Percentiles rank a stretch among this genome's conserved stretches.
phyloP scores from a whole-genome alignment of 2,113 vertebrate genomes.

The Accipiter cooperii region DNA sequence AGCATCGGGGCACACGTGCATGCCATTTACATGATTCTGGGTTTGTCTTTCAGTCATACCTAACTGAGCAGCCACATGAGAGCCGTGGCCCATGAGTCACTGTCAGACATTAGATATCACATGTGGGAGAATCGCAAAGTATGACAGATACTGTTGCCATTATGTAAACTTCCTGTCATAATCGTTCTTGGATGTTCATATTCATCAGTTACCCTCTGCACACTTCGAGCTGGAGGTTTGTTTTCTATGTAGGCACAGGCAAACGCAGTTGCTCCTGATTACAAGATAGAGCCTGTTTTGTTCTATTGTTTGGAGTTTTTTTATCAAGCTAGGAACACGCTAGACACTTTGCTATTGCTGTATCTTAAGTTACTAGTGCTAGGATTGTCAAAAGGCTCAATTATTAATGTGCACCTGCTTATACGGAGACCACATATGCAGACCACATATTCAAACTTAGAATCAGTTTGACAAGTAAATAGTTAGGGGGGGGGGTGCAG shows the following conservation, averaged over 20 bases:
- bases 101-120: constrained; percentile 29
- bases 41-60: background rate
- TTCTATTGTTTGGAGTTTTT: background rate
- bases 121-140: constrained; percentile 52
- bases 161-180: constrained; percentile 51
- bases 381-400: background rate
- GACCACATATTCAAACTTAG: background rate
- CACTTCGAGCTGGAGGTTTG: constrained; percentile 9
- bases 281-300: constrained; percentile 23
- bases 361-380: background rate
- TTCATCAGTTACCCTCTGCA: background rate
- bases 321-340: background rate
- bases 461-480: background rate
- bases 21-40: background rate
- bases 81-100: constrained; percentile 12
- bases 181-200: constrained; percentile 26
- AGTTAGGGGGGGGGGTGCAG: background rate
- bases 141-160: constrained; percentile 33
- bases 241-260: constrained; percentile 14
- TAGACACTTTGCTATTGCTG: background rate
- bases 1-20: background rate
- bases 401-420: background rate
- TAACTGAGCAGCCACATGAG: constrained; percentile 13
- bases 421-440: background rate
- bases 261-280: background rate